A percentile compares a stretch with the other conserved stretches of the same genome.
Evolutionary conservation across 1,140 invertebrate genomes (phyloP).

Genomic region (Oreohelix idahoensis): DNA sequence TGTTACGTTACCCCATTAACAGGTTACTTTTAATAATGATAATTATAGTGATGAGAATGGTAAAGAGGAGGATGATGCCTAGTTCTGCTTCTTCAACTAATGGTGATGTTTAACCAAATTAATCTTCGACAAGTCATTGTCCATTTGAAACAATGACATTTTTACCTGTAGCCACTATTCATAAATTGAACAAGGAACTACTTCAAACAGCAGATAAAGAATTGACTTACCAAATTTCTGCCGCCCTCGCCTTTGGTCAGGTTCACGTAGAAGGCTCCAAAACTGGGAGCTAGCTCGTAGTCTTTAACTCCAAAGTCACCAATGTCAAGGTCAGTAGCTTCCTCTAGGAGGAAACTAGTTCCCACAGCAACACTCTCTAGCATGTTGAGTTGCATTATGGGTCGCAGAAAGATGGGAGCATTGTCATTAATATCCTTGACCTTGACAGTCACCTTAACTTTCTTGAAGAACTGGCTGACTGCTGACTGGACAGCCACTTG

Average conservation of each 20-base stretch:
- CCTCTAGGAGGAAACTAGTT: constrained; percentile 45
- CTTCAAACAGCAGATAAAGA: too few relatives aligned
- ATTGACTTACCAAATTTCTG: constrained; percentile 17
- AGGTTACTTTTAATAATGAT: too few relatives aligned
- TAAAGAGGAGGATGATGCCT: too few relatives aligned
- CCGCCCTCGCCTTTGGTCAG: background rate
- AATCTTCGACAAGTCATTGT: too few relatives aligned
- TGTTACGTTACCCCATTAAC: too few relatives aligned
- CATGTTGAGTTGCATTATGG: constrained; percentile 41
- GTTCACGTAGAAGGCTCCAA: constrained; percentile 29
- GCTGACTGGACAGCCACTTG: constrained; percentile 45
- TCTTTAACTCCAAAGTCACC: constrained; percentile 37
- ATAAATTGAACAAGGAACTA: too few relatives aligned
- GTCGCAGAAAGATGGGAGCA: constrained; percentile 41
- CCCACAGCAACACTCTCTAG: constrained; percentile 46
- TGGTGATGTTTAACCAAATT: too few relatives aligned
- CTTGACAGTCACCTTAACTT: constrained; percentile 48
- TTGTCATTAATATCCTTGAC: constrained; percentile 54
- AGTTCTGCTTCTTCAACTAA: too few relatives aligned
- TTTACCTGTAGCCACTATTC: too few relatives aligned
- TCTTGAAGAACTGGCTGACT: constrained; percentile 42
- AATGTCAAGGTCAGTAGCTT: constrained; percentile 50
- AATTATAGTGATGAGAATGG: too few relatives aligned
- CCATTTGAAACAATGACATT: too few relatives aligned
- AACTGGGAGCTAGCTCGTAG: constrained; percentile 29